Evolutionary conservation across 1,140 invertebrate species (phyloP).

Genomic region (Aphis craccivora): DNA sequence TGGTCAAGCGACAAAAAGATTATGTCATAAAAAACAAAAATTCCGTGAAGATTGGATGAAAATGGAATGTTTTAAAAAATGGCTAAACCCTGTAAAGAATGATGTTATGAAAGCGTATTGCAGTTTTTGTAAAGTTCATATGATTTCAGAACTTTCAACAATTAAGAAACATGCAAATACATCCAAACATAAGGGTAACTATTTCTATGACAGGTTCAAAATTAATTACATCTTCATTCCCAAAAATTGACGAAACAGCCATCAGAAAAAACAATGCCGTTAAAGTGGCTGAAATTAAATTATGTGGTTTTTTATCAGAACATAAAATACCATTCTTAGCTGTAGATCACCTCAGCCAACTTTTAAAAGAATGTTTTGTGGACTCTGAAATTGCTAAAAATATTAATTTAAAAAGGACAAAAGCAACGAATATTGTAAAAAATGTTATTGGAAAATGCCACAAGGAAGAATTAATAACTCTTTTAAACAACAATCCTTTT

Average conservation of each 20-base stretch:
- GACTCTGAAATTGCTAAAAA: neutral
- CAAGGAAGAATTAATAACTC: neutral
- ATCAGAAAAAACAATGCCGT: neutral
- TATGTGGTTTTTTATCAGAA: constrained; percentile 2
- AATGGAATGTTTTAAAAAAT: no score
- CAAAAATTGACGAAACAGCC: neutral
- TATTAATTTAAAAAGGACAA: neutral
- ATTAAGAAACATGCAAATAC: no score
- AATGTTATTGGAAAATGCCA: neutral
- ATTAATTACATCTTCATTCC: neutral
- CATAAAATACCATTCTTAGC: neutral
- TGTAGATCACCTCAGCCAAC: neutral
- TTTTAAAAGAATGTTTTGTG: neutral
- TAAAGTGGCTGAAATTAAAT: neutral
- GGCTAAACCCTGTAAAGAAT: no score
- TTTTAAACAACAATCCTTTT: neutral
- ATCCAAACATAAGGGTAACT: no score
- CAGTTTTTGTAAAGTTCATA: no score
- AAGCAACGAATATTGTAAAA: neutral
- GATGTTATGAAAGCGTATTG: no score
- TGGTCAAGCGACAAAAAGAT: no score
- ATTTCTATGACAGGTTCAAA: no score
- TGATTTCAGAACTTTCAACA: no score
- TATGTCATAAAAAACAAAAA: no score
- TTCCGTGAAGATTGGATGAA: no score